Conservation (phyloP, 2,797 vertebrate species). For the Urocyon cinereoargenteus region DNA sequence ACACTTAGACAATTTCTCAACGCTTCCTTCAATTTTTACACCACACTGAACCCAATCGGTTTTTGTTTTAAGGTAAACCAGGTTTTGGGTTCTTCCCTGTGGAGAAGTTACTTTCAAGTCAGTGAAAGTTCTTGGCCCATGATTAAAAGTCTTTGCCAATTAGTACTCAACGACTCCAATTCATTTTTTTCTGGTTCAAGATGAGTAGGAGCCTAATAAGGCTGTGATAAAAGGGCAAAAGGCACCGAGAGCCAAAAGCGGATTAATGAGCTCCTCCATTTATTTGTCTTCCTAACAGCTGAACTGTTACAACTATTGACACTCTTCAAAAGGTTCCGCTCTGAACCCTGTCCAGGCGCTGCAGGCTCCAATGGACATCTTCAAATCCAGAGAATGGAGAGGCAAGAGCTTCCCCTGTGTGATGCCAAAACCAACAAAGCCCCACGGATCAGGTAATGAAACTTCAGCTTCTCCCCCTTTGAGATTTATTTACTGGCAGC, state of each 20-base stretch:
- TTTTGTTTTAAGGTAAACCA: conserved; percentile 89
- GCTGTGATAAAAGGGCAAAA: conserved; percentile 94
- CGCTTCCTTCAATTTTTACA: conserved; percentile 58
- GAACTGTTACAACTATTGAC: conserved; percentile 93
- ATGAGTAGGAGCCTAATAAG: conserved; percentile 94
- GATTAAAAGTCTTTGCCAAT: conserved; percentile 93
- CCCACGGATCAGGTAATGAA: conserved; percentile 91
- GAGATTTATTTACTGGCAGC: conserved; percentile 92
- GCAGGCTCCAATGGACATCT: conserved; percentile 91
- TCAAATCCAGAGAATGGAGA: conserved; percentile 87
- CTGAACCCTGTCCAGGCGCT: conserved; percentile 86
- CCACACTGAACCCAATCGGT: conserved; percentile 63
- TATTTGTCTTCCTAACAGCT: conserved; percentile 93
- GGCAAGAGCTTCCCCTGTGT: conserved; percentile 88
- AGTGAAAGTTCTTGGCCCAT: conserved; percentile 90
- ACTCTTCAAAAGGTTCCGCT: conserved; percentile 90
- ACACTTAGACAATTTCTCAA: conserved; percentile 63
- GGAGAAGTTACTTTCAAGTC: conserved; percentile 93
- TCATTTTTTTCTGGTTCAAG: conserved; percentile 89
- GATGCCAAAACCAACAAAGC: conserved; percentile 91
- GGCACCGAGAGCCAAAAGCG: conserved; percentile 90
- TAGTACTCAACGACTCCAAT: conserved; percentile 92
- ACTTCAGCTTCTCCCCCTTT: conserved; percentile 89
- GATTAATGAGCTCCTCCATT: conserved; percentile 93
- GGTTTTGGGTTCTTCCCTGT: conserved; percentile 87